Evolutionary conservation across 2,113 vertebrate species (phyloP).

Genomic region (Polyodon spathula): DNA sequence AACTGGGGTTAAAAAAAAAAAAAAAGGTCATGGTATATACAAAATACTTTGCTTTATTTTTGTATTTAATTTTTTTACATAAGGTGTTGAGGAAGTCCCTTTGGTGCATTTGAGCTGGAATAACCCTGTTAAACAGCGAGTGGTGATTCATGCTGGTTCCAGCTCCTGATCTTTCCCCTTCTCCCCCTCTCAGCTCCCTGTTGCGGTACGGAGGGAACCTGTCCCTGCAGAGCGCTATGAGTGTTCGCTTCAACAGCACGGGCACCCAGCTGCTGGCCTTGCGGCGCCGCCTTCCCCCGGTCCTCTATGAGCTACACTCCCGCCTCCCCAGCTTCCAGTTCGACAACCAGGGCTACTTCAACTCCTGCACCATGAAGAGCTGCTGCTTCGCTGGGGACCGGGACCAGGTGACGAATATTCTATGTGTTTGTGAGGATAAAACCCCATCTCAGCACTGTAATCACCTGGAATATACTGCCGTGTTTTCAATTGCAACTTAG

Average conservation of each 20-base stretch:
- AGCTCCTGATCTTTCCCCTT: background rate
- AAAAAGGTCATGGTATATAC: no score
- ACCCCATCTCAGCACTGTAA: no score
- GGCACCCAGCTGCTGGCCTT: conserved; percentile 89
- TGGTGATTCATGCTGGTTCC: background rate
- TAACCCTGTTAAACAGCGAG: no score
- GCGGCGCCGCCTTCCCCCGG: conserved; percentile 83
- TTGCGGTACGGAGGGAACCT: conserved; percentile 91
- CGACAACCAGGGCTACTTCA: conserved; percentile 98
- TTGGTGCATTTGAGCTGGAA: no score
- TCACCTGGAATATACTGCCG: no score
- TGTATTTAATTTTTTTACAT: no score
- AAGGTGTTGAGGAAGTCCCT: no score
- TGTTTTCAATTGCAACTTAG: no score
- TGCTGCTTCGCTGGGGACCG: conserved; percentile 96
- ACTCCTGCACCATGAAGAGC: conserved; percentile 98
- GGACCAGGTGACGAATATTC: conserved; percentile 85
- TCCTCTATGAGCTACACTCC: conserved; percentile 94
- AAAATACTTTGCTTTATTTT: no score
- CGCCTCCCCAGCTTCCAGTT: conserved; percentile 95
- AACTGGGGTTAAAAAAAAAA: no score
- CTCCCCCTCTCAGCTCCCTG: conserved; percentile 62
- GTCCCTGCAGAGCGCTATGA: conserved; percentile 95
- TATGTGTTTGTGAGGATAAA: no score
- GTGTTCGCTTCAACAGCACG: conserved; percentile 91